Evolutionary conservation across 2,888 invertebrate species (phyloP), one percentile per base, ranked within the genome.

Genomic region (Eucera pruinosa): DNA sequence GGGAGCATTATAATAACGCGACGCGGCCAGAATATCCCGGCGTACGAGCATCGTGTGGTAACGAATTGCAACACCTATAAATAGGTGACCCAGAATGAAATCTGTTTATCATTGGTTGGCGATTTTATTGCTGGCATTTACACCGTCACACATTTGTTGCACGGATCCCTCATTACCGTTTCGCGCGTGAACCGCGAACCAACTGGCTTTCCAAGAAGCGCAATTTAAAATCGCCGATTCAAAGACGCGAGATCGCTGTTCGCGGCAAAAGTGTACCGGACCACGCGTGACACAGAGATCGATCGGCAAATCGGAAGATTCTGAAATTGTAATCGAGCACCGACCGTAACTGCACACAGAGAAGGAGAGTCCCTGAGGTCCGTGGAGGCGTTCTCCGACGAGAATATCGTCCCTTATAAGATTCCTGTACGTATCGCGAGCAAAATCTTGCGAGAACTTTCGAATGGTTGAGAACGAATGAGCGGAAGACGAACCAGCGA

Each of bases 371-470:
- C 88, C 64, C 83, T 82, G 67, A 89, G 90, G 81, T 81, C 86
- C 30, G 78, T 88, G 66, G 90, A 92, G 79, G 89, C 86, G 45
- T 87, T 92, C 79, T 80, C 86, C 68, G 88, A 90, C 47, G 90
- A 91, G 50, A 90, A 90, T 71, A 88, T 91, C 77, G 91, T 91
- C 54, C 91, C 92, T n/a, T 92, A 92, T 83, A 90, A 90, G 76
- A 91, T 91, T 74, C 89, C 92, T 39, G 92, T 92, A 84, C 87
- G 92, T 89, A 73, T 36, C 33, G 7, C 18, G n/a, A n/a, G n/a
- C n/a, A n/a, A n/a, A n/a, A n/a, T n/a, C n/a, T n/a, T n/a, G n/a
- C n/a, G n/a, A n/a, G n/a, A n/a, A n/a, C n/a, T n/a, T n/a, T n/a
- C n/a, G n/a, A n/a, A n/a, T n/a, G n/a, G n/a, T n/a, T n/a, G n/a